Percentiles rank a stretch among this genome's conserved stretches.
phyloP scores from a whole-genome alignment of 2,888 invertebrate genomes.

The Brachynemurus nebulosus region DNA sequence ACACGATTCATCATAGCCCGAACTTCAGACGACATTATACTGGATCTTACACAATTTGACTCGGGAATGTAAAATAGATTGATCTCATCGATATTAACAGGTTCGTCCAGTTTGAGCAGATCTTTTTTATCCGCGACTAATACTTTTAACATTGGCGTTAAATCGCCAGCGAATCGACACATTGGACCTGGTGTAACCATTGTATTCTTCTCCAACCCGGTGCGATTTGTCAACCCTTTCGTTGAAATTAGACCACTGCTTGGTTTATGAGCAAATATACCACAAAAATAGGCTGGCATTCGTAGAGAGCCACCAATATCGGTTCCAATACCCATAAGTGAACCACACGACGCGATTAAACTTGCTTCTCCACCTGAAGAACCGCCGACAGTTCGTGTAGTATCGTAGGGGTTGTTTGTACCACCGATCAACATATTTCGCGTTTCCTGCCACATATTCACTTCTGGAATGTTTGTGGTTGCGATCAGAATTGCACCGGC shows the following conservation, averaged over 20 bases:
- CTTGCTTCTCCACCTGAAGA: slow-evolving; percentile 83
- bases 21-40: slow-evolving; percentile 54
- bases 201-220: slow-evolving; percentile 50
- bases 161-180: slow-evolving; percentile 61
- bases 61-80: slow-evolving; percentile 64
- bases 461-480: slow-evolving; percentile 85
- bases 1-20: slow-evolving; percentile 24
- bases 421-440: slow-evolving; percentile 79
- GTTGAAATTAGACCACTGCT: slow-evolving; percentile 33
- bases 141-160: slow-evolving; percentile 60
- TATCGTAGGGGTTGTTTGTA: slow-evolving; percentile 85
- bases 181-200: slow-evolving; percentile 80
- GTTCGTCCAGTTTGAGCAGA: slow-evolving; percentile 41
- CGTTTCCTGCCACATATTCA: slow-evolving; percentile 86
- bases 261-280: slow-evolving; percentile 75
- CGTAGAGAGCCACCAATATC: slow-evolving; percentile 97
- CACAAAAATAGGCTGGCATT: slow-evolving; percentile 83
- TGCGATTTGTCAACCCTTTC: slow-evolving; percentile 54
- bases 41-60: slow-evolving; percentile 57
- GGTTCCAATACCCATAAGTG: slow-evolving; percentile 75
- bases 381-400: slow-evolving; percentile 74
- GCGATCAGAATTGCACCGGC: slow-evolving; percentile 81
- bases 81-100: slow-evolving; percentile 50
- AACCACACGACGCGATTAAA: slow-evolving; percentile 62
- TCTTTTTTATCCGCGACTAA: slow-evolving; percentile 39